phyloP scores from a whole-genome alignment of 2,113 vertebrate species.

The Cisticola juncidis region DNA sequence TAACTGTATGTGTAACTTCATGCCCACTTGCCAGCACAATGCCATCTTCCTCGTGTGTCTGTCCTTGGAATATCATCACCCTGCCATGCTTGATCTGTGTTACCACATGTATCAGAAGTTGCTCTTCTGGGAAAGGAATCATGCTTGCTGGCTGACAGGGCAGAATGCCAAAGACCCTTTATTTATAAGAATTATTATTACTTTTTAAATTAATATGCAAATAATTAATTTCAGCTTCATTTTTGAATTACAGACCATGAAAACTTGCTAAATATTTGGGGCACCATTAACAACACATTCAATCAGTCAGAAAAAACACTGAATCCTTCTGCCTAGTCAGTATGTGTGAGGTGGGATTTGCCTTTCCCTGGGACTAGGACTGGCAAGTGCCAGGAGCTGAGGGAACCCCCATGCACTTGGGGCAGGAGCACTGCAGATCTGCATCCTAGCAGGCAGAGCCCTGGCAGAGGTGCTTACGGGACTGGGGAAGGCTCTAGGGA shows the following conservation, averaged over 20 bases:
- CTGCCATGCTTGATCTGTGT: not conserved
- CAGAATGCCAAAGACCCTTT: not conserved
- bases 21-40: not conserved
- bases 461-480: rapidly evolving
- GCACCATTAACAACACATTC: not conserved
- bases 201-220: not conserved
- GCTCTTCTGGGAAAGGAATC: not conserved
- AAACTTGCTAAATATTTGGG: not conserved
- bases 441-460: rapidly evolving
- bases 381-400: not conserved
- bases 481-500: not conserved
- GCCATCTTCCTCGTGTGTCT: not conserved
- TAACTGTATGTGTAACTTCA: not conserved
- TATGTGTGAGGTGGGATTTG: not conserved
- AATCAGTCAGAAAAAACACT: not conserved
- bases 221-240: not conserved
- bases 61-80: not conserved
- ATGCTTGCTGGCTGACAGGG: not conserved
- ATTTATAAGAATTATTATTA: not conserved
- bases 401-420: rapidly evolving
- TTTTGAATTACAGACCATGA: not conserved
- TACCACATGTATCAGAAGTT: rapidly evolving
- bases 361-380: rapidly evolving
- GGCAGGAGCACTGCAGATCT: not conserved
- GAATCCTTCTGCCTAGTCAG: not conserved